Percentiles rank a stretch among this genome's conserved stretches.
Evolutionary conservation across 2,888 invertebrate species (phyloP).

Genomic region (Rosalia funebris): DNA sequence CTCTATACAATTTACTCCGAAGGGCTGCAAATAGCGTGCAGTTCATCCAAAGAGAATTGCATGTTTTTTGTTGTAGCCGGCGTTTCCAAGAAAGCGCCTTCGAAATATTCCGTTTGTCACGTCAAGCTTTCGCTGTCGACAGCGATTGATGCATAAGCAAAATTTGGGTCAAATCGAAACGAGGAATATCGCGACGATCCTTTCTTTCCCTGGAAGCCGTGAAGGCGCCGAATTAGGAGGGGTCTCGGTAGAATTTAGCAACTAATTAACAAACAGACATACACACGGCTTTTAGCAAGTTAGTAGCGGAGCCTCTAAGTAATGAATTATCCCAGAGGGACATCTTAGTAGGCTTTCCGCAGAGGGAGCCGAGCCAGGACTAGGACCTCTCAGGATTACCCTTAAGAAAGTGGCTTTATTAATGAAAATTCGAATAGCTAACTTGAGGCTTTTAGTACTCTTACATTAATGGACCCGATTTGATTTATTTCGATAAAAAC

Average conservation of each 20-base stretch:
- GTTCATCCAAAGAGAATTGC: no score
- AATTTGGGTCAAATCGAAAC: no score
- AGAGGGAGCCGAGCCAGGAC: slow-evolving; percentile 14
- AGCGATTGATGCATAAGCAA: no score
- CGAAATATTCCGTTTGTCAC: no score
- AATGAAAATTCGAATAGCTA: slow-evolving; percentile 15
- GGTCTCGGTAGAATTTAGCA: slow-evolving; percentile 31
- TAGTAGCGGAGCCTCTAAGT: slow-evolving; percentile 41
- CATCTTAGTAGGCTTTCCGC: slow-evolving; percentile 40
- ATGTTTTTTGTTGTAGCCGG: no score
- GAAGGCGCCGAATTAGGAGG: slow-evolving; percentile 12
- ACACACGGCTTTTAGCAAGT: slow-evolving; percentile 44
- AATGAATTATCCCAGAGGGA: slow-evolving; percentile 44
- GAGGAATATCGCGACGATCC: no score
- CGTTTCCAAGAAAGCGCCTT: no score
- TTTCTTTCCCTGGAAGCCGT: background rate
- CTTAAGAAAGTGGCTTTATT: slow-evolving; percentile 5
- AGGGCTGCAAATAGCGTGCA: no score
- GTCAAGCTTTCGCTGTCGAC: no score
- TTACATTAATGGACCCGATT: background rate
- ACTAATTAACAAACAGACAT: slow-evolving; percentile 47
- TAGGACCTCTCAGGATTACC: slow-evolving; percentile 8
- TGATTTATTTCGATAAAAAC: background rate
- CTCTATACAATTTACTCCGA: no score
- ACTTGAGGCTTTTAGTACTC: background rate